A percentile compares a stretch with the other conserved stretches of the same genome.
These are phyloP conservation scores for Lepidurus arcticus DNA, from an alignment of 1,140 invertebrate species.

Conservation along the genomic window DNA sequence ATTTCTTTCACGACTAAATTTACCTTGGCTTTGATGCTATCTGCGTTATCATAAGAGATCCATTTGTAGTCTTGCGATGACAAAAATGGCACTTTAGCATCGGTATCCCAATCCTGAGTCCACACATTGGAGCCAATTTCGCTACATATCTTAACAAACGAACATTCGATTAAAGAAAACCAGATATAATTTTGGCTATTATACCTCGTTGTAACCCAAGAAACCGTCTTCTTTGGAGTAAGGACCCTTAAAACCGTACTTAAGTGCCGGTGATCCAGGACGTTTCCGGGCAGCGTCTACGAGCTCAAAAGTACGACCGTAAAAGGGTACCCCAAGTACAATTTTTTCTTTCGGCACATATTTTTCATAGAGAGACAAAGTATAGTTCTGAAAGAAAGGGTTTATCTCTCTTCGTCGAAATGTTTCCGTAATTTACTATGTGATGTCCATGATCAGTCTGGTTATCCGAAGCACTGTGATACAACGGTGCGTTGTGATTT, in stretches of 20 bases:
- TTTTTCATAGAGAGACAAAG: slow-evolving; percentile 41
- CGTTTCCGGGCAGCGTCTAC: slow-evolving; percentile 42
- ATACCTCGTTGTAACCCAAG: slow-evolving; percentile 79
- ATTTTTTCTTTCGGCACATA: slow-evolving; percentile 64
- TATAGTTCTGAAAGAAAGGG: not conserved
- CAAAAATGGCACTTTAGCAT: slow-evolving; percentile 55
- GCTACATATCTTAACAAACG: slow-evolving; percentile 40
- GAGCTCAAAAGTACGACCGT: slow-evolving; percentile 70
- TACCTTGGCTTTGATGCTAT: slow-evolving; percentile 59
- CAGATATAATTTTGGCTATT: not conserved
- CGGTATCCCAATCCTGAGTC: slow-evolving; percentile 56
- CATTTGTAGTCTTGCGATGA: slow-evolving; percentile 50
- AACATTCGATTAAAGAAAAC: not conserved
- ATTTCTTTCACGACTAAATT: too few species aligned
- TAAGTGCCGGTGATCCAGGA: slow-evolving; percentile 47
- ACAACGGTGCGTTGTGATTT: slow-evolving; percentile 60
- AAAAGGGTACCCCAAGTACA: slow-evolving; percentile 73
- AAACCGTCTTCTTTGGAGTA: slow-evolving; percentile 75
- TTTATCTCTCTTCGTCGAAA: not conserved
- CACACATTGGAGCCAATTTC: slow-evolving; percentile 42
- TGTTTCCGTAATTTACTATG: not conserved
- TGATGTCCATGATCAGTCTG: not conserved
- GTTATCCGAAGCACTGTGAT: not conserved
- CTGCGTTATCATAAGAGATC: slow-evolving; percentile 58
- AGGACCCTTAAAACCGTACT: slow-evolving; percentile 62